Conservation (phyloP, 2,113 vertebrate species). For the Nothobranchius kuhntae region DNA sequence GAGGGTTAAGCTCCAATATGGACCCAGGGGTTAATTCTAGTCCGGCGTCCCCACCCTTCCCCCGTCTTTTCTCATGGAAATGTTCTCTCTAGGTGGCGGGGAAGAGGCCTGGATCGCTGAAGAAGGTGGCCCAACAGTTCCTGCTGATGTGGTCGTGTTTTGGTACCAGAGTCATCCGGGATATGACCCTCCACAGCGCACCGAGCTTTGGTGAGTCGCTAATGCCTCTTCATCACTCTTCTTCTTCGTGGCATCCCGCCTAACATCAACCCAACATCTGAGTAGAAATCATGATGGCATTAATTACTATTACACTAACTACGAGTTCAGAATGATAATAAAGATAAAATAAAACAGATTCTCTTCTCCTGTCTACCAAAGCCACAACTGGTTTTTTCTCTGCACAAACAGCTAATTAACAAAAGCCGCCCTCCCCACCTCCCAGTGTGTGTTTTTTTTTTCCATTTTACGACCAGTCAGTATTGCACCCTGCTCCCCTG, state of each 20-base stretch:
- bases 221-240: slow-evolving; percentile 11
- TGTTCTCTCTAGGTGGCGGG: slow-evolving; percentile 89
- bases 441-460: slow-evolving; percentile 57
- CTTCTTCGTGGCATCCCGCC: not conserved
- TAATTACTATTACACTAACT: too few relatives aligned
- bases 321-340: slow-evolving; percentile 43
- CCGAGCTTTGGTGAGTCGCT: slow-evolving; percentile 93
- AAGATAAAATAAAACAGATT: slow-evolving; percentile 60
- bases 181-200: slow-evolving; percentile 98
- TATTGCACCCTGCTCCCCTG: slow-evolving; percentile 57
- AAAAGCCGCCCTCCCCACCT: slow-evolving; percentile 75
- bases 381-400: slow-evolving; percentile 24
- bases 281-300: too few relatives aligned
- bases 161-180: slow-evolving; percentile 96
- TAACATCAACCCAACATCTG: too few relatives aligned
- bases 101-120: slow-evolving; percentile 92
- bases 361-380: slow-evolving; percentile 39
- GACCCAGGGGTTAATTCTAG: slow-evolving; percentile 77
- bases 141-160: slow-evolving; percentile 99
- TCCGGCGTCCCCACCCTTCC: slow-evolving; percentile 55
- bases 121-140: slow-evolving; percentile 98
- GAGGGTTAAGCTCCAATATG: slow-evolving; percentile 77
- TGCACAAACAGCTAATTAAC: slow-evolving; percentile 89
- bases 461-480: slow-evolving; percentile 79
- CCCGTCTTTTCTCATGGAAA: slow-evolving; percentile 81